Evolutionary conservation across 2,888 invertebrate species (phyloP).

Genomic region (Stenodema calcarata): DNA sequence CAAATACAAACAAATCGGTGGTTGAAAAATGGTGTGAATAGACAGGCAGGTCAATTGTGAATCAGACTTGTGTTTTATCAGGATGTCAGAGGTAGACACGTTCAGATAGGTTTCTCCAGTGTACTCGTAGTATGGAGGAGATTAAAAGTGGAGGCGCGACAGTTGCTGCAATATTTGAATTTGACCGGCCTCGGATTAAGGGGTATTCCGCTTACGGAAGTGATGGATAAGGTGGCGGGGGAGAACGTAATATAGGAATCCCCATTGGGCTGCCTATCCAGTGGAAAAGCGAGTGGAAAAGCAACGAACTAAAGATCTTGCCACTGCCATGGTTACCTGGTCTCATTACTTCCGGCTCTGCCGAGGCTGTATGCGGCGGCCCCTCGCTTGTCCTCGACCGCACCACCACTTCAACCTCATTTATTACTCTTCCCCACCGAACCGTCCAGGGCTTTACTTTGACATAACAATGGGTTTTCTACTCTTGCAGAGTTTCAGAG

Average conservation of each 20-base stretch:
- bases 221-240: no score
- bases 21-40: no score
- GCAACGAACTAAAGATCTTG: constrained; percentile 7
- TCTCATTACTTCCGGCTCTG: constrained; percentile 26
- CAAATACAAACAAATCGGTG: no score
- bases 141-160: no score
- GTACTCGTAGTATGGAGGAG: no score
- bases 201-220: no score
- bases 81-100: no score
- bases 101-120: no score
- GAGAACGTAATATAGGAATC: neutral
- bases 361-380: neutral
- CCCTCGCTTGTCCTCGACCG: neutral
- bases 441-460: constrained; percentile 3
- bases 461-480: constrained; percentile 41
- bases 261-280: neutral
- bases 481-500: constrained; percentile 25
- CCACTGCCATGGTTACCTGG: constrained; percentile 26
- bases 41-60: no score
- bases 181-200: no score
- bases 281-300: neutral
- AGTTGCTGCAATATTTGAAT: no score
- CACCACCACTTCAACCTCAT: constrained; percentile 26
- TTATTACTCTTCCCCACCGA: constrained; percentile 23
- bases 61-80: no score